Conservation (phyloP, 2,888 invertebrate genomes). For the Brachypalpus laphriformis region DNA sequence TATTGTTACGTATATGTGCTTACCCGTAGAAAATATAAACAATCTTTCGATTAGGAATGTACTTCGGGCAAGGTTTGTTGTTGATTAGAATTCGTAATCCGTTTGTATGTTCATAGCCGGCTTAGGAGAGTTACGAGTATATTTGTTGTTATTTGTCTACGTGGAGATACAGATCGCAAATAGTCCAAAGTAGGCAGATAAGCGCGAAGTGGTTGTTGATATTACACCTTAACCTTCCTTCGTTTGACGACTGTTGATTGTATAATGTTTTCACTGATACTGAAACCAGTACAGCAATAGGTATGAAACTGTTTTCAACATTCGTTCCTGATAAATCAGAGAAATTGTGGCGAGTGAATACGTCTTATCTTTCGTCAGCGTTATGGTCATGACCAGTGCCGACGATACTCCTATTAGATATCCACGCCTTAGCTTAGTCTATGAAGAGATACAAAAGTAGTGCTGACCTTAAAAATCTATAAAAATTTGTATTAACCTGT, state of each 20-base stretch:
- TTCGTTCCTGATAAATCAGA: not conserved
- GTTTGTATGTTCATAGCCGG: not conserved
- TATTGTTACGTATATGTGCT: not conserved
- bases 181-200: not conserved
- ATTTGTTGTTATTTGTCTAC: not conserved
- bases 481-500: no score
- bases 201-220: not conserved
- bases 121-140: not conserved
- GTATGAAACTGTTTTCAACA: no score
- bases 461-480: no score
- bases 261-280: not conserved
- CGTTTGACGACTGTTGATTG: not conserved
- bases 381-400: no score
- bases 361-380: no score
- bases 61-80: not conserved
- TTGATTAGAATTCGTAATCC: not conserved
- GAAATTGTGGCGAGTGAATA: no score
- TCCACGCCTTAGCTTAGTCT: no score
- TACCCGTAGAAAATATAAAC: not conserved
- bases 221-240: not conserved
- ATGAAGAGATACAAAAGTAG: no score
- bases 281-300: not conserved
- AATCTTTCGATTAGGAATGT: not conserved
- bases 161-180: not conserved
- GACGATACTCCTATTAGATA: no score